Base-by-base conservation (phyloP, 2,113 vertebrate species). In the Fukomys damarensis region DNA sequence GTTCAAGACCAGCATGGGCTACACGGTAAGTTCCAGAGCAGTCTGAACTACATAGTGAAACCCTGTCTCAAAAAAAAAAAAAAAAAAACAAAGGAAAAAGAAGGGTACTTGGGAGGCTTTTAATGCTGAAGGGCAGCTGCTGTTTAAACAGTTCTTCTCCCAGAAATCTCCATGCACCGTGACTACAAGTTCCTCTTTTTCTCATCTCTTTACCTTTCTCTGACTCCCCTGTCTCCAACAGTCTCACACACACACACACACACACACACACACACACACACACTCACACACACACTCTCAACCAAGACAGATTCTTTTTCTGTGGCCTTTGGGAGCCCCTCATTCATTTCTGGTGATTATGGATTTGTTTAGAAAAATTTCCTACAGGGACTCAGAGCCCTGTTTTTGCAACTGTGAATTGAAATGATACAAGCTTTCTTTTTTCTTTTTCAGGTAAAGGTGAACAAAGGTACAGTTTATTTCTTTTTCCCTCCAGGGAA, bases 401-500 rank as follows among this genome's bases (percentile, higher is more conserved):
- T 93, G 49, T 38, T 95, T 95, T 68, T 80, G 56, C 77, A 85
- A 89, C 43, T 52, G 30, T 94, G 52, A n/a, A 70, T 38, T 96
- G 32, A 79, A 97, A 94, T 88, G 58, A 84, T 41, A 61, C 22
- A 86, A 5, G 49, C 28, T 66, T 88, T 92, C 41, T 54, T 97
- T 56, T 95, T 80, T 35, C 59, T 94, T 91, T 83, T 70, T 46
- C 85, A 92, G 79, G 58, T 89, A 84, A 96, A 96, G 49, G 65
- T 95, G 8, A 70, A 95, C 89, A 74, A 94, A 97, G 84, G 87
- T 92, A 56, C 59, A 63, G n/a, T 91, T 92, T 68, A 95, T 95
- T 93, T n/a, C 46, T 22, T 91, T 65, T 86, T 9, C 43, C 61
- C 90, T 56, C 61, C 43, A 32, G 68, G 68, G 92, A 95, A 96